Conservation (phyloP, 2,888 invertebrate species). For the Erannis defoliaria region DNA sequence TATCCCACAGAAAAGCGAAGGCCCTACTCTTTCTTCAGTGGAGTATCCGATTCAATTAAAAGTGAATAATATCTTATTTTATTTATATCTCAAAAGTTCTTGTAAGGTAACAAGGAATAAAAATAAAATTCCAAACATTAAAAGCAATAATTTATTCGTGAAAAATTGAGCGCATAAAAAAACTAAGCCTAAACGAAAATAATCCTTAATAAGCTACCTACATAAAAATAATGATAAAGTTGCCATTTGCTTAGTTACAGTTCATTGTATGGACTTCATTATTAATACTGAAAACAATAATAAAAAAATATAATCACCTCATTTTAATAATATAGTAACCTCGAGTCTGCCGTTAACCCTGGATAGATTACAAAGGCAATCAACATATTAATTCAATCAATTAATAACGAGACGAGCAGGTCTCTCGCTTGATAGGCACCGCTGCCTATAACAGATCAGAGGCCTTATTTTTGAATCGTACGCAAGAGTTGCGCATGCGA, state of each 20-base stretch:
- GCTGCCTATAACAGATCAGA: too few relatives aligned
- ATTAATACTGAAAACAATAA: constrained; percentile 48
- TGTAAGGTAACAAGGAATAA: not conserved
- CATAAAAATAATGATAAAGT: constrained; percentile 54
- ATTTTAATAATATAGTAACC: constrained; percentile 1
- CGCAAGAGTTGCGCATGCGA: too few relatives aligned
- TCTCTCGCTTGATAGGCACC: too few relatives aligned
- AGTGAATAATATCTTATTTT: too few relatives aligned
- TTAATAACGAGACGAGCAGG: too few relatives aligned
- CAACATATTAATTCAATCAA: too few relatives aligned
- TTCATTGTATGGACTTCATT: constrained; percentile 49
- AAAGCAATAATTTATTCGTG: constrained; percentile 81
- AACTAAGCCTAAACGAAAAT: constrained; percentile 72
- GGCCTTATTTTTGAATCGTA: too few relatives aligned
- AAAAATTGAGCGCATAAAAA: constrained; percentile 82
- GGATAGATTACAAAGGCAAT: not conserved
- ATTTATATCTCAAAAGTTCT: too few relatives aligned
- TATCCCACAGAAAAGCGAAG: too few relatives aligned
- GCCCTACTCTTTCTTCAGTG: too few relatives aligned
- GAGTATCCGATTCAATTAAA: too few relatives aligned
- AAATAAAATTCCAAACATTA: constrained; percentile 48
- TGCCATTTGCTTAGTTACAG: constrained; percentile 54
- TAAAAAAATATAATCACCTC: constrained; percentile 35
- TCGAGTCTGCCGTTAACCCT: not conserved
- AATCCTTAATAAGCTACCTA: constrained; percentile 42